phyloP scores from a whole-genome alignment of 2,113 vertebrate genomes.

The Gymnogyps californianus region DNA sequence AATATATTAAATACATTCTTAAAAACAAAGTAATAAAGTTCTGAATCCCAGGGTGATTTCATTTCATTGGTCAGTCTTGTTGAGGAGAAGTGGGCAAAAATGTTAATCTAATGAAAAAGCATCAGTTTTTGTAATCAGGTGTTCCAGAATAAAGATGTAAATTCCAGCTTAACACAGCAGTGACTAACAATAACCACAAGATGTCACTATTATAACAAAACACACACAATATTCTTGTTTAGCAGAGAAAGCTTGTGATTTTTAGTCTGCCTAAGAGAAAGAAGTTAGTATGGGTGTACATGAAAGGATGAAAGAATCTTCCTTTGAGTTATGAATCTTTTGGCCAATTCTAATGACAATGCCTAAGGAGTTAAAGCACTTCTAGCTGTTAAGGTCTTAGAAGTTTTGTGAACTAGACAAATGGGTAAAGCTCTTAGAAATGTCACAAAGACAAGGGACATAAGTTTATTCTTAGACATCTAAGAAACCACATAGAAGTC shows the following conservation, averaged over 20 bases:
- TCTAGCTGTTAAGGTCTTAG: neutral
- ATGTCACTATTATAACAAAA: constrained; percentile 25
- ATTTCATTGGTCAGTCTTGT: neutral
- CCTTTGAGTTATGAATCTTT: neutral
- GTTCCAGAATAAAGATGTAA: neutral
- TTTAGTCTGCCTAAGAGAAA: neutral
- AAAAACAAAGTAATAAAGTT: neutral
- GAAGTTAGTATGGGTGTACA: neutral
- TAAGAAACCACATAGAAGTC: neutral
- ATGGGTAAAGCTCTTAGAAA: neutral
- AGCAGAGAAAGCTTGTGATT: neutral
- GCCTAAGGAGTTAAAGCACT: neutral
- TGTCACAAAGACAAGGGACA: neutral
- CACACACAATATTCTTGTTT: neutral
- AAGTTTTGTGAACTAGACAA: neutral
- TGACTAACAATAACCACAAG: constrained; percentile 7
- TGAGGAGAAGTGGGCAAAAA: neutral
- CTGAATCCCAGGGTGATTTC: neutral
- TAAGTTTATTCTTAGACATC: neutral
- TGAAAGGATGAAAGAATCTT: neutral
- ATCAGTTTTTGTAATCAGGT: neutral
- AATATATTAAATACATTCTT: neutral
- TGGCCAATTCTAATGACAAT: neutral
- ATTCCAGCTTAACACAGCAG: neutral
- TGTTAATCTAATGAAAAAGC: neutral